Evolutionary conservation across 2,888 invertebrate species (phyloP).

Genomic region (Dione juno): DNA sequence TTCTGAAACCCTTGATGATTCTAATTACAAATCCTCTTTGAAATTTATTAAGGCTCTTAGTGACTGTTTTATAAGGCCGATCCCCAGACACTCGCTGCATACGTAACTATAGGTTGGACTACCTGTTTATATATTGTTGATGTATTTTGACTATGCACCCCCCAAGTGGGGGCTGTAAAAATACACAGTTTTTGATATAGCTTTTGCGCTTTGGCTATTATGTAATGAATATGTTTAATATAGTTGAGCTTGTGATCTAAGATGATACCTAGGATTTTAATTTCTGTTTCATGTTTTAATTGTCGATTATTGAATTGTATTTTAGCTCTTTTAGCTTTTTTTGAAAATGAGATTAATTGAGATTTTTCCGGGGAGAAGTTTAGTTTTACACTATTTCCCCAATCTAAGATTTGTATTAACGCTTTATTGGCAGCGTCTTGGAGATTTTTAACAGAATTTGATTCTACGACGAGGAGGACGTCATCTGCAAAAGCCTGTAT

Average conservation of each 20-base stretch:
- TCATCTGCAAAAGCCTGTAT: constrained; percentile 43
- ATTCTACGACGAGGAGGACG: constrained; percentile 36
- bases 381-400: constrained; percentile 37
- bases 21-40: constrained; percentile 43
- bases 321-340: constrained; percentile 5
- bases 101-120: constrained; percentile 43
- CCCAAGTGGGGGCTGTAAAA: constrained; percentile 42
- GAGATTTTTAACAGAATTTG: background rate
- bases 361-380: constrained; percentile 28
- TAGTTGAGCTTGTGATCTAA: constrained; percentile 33
- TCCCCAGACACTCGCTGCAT: constrained; percentile 43
- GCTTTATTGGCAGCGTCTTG: constrained; percentile 14
- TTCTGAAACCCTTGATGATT: constrained; percentile 40
- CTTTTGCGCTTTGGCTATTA: constrained; percentile 25
- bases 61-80: constrained; percentile 5
- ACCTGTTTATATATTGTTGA: constrained; percentile 39
- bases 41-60: constrained; percentile 6
- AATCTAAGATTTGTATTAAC: background rate
- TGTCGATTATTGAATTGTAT: background rate
- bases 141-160: constrained; percentile 40
- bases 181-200: constrained; percentile 34
- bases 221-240: constrained; percentile 21
- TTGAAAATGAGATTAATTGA: constrained; percentile 14
- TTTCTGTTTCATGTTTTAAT: background rate
- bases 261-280: constrained; percentile 38